Conservation (phyloP, 2,888 invertebrate species). For the Coelinius sp. region DNA sequence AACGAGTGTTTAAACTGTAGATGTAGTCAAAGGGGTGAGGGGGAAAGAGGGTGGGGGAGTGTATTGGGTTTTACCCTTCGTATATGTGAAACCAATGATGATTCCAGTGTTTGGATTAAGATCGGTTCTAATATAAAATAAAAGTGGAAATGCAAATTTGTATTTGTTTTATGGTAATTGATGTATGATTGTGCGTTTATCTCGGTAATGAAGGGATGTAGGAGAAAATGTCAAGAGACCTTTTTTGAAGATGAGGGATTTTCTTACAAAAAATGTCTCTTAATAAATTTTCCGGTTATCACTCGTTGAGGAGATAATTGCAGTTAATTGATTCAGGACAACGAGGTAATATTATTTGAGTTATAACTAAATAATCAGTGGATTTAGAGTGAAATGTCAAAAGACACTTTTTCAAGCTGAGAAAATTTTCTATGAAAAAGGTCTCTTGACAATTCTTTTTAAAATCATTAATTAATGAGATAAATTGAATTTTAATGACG, state of each 20-base stretch:
- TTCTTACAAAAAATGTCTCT: not conserved
- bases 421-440: not conserved
- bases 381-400: not conserved
- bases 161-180: too few relatives aligned
- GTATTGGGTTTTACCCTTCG: not conserved
- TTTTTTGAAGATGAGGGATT: not conserved
- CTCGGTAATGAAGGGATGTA: not conserved
- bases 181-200: too few relatives aligned
- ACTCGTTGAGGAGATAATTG: too few relatives aligned
- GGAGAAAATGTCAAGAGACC: not conserved
- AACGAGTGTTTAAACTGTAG: not conserved
- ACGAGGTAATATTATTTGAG: too few relatives aligned
- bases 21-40: not conserved
- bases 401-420: not conserved
- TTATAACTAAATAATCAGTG: too few relatives aligned
- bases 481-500: not conserved
- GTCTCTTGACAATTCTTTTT: not conserved
- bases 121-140: not conserved
- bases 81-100: not conserved
- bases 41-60: not conserved
- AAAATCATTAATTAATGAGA: too few relatives aligned
- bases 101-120: not conserved
- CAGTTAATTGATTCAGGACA: too few relatives aligned
- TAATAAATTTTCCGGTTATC: not conserved
- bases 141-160: not conserved